These are phyloP conservation scores for Sardinella longiceps DNA, from an alignment of 2,797 vertebrate species.

Conservation along the genomic window DNA sequence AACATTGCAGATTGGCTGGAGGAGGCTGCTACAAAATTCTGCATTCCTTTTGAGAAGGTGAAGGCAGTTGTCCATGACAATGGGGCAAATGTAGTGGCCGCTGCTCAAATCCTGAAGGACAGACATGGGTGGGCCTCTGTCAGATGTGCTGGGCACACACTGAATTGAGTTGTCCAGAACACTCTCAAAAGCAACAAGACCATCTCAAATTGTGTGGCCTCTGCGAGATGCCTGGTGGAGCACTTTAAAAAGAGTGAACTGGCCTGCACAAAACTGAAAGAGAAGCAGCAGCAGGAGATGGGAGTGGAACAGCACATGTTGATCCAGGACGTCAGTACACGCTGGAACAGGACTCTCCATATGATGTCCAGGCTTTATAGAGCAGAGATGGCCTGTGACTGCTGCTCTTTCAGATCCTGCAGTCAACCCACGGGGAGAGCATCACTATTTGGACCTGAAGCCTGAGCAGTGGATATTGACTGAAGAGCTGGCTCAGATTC, in stretches of 20 bases:
- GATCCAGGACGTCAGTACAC: conserved; percentile 40
- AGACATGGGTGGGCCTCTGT: conserved; percentile 41
- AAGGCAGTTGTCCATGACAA: conserved; percentile 49
- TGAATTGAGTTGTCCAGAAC: conserved; percentile 40
- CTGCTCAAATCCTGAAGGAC: conserved; percentile 38
- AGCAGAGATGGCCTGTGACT: conserved; percentile 55
- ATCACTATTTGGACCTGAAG: conserved; percentile 51
- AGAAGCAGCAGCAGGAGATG: conserved; percentile 44
- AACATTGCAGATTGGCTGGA: conserved; percentile 52
- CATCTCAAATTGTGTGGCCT: conserved; percentile 33
- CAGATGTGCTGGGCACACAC: conserved; percentile 41
- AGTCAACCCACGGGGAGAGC: conserved; percentile 48
- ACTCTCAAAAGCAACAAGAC: conserved; percentile 32
- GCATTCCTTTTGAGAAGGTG: conserved; percentile 45
- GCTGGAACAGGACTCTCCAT: conserved; percentile 31
- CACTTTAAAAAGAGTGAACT: conserved; percentile 46
- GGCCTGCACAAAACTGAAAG: conserved; percentile 39
- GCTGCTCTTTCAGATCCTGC: conserved; percentile 31
- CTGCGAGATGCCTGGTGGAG: conserved; percentile 34
- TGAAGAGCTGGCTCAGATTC: conserved; percentile 40
- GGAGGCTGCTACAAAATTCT: conserved; percentile 34
- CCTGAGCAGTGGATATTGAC: conserved; percentile 52
- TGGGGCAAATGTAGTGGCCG: conserved; percentile 36
- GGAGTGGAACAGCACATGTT: conserved; percentile 35
- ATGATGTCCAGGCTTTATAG: conserved; percentile 45